These are phyloP conservation scores for Pandemis heparana DNA, from an alignment of 2,888 invertebrate species.

Conservation along the genomic window DNA sequence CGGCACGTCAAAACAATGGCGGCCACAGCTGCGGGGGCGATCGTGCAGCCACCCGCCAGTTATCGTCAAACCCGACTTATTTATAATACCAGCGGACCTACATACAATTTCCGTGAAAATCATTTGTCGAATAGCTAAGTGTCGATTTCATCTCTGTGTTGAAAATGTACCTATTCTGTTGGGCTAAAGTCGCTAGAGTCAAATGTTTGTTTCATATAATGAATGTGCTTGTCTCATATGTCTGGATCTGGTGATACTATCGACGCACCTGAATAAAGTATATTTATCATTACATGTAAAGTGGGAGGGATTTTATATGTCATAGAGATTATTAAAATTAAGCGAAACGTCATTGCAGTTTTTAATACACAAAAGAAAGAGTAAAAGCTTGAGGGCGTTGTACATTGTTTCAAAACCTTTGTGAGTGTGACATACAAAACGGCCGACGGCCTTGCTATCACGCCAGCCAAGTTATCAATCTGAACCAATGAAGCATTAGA, in stretches of 20 bases:
- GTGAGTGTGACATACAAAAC: constrained; percentile 26
- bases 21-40: constrained; percentile 74
- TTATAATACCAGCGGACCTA: constrained; percentile 54
- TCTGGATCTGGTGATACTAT: too few relatives aligned
- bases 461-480: constrained; percentile 36
- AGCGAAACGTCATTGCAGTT: too few relatives aligned
- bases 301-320: too few relatives aligned
- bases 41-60: constrained; percentile 72
- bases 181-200: neutral
- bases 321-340: too few relatives aligned
- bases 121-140: constrained; percentile 49
- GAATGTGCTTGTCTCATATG: neutral
- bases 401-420: constrained; percentile 11
- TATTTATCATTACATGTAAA: too few relatives aligned
- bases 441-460: constrained; percentile 29
- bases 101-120: constrained; percentile 51
- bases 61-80: constrained; percentile 64
- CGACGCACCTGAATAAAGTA: too few relatives aligned
- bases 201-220: neutral
- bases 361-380: too few relatives aligned
- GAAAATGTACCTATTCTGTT: neutral
- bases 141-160: constrained; percentile 40
- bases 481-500: constrained; percentile 45
- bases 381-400: neutral
- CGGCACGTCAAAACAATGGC: constrained; percentile 77